Conservation (phyloP, 92 coral and sea anemone genomes). For the Meandrina meandrites region DNA sequence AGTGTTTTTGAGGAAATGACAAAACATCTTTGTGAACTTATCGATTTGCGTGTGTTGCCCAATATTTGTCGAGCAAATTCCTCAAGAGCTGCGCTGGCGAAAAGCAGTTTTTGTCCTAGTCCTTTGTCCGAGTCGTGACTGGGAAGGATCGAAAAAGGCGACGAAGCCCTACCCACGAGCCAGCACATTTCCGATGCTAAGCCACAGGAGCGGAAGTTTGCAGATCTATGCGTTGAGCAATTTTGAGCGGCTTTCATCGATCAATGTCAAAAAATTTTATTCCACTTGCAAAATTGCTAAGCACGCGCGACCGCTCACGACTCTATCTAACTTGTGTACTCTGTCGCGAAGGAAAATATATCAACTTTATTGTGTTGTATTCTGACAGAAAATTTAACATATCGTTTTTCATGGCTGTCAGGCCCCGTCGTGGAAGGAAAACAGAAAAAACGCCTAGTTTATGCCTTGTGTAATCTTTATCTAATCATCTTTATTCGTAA, state of each 20-base stretch:
- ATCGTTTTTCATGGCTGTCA: neutral
- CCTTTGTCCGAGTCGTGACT: conserved; percentile 30
- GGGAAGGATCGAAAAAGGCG: neutral
- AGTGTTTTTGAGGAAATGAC: conserved; percentile 69
- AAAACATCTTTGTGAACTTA: conserved; percentile 52
- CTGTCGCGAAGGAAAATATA: conserved; percentile 2
- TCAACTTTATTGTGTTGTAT: neutral
- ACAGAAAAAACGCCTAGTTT: neutral
- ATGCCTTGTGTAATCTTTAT: conserved; percentile 3
- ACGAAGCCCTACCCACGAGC: conserved; percentile 23
- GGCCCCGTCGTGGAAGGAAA: neutral
- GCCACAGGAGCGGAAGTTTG: conserved; percentile 39
- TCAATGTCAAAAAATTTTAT: neutral
- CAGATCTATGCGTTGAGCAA: conserved; percentile 1
- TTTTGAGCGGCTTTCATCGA: conserved; percentile 29
- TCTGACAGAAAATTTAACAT: conserved; percentile 4
- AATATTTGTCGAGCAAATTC: conserved; percentile 72
- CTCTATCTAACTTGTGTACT: neutral
- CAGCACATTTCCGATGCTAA: conserved; percentile 27
- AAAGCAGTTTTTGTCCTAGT: neutral
- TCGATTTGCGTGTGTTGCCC: conserved; percentile 56
- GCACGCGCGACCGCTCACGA: conserved; percentile 40
- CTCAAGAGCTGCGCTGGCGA: conserved; percentile 26
- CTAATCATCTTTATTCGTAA: conserved; percentile 12
- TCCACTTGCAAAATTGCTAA: neutral